These are phyloP conservation scores for Ornithoptera priamus DNA, from an alignment of 2,888 invertebrate species.

Conservation along the genomic window DNA sequence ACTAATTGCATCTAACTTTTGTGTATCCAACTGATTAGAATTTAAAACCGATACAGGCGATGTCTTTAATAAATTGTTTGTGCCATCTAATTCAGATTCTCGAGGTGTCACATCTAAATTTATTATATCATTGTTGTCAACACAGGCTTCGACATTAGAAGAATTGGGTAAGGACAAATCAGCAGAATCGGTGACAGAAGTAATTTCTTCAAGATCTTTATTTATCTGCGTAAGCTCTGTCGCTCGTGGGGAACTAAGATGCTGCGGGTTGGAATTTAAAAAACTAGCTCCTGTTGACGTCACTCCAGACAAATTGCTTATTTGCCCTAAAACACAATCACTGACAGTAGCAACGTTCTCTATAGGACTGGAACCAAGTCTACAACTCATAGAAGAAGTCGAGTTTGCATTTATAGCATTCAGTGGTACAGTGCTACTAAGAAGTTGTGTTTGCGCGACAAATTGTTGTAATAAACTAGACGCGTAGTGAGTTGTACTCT, in stretches of 20 bases:
- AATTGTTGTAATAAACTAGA: conserved; percentile 89
- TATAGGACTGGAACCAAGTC: conserved; percentile 52
- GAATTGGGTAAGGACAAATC: conserved; percentile 66
- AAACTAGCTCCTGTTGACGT: conserved; percentile 63
- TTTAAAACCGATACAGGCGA: conserved; percentile 64
- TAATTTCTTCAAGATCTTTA: conserved; percentile 74
- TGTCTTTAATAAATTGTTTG: conserved; percentile 67
- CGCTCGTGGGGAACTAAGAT: conserved; percentile 73
- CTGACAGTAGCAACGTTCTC: conserved; percentile 62
- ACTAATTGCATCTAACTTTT: conserved; percentile 68
- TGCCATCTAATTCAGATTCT: conserved; percentile 61
- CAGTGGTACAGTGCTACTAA: conserved; percentile 75
- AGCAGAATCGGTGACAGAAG: conserved; percentile 64
- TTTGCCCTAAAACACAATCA: conserved; percentile 68
- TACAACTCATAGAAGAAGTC: conserved; percentile 49
- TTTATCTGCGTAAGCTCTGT: conserved; percentile 74
- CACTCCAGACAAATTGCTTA: conserved; percentile 63
- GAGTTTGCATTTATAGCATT: conserved; percentile 54
- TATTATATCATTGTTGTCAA: conserved; percentile 74
- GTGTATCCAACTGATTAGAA: conserved; percentile 58
- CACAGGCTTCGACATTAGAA: conserved; percentile 68
- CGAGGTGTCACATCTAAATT: conserved; percentile 66
- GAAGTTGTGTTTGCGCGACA: conserved; percentile 87
- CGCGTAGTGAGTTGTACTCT: conserved; percentile 82
- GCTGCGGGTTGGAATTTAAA: conserved; percentile 55